Conservation (phyloP, 1,140 invertebrate species). For the Trypoxylus dichotomus region DNA sequence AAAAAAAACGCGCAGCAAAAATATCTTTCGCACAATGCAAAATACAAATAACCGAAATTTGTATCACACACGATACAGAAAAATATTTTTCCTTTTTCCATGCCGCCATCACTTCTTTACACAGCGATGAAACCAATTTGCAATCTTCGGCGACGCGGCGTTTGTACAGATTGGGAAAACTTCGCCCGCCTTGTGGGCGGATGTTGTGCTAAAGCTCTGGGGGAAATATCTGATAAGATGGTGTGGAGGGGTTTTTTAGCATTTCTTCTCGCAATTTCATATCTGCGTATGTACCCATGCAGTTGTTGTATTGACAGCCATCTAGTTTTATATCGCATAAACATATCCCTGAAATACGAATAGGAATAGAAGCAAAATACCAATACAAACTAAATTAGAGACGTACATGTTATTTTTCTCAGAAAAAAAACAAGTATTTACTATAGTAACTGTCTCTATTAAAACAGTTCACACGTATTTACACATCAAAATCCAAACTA, state of each 20-base stretch:
- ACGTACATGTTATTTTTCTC: too few relatives aligned
- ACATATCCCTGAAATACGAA: neutral
- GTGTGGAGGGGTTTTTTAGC: neutral
- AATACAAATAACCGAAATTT: constrained; percentile 4
- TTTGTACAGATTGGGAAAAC: constrained; percentile 13
- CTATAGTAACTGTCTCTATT: too few relatives aligned
- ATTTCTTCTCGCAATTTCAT: constrained; percentile 9
- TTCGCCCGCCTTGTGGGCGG: neutral
- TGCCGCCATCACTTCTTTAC: neutral
- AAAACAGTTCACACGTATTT: too few relatives aligned
- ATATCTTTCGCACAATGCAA: neutral
- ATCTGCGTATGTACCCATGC: neutral
- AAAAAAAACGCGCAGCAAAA: neutral
- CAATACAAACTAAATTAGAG: too few relatives aligned
- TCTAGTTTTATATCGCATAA: neutral
- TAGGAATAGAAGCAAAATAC: neutral
- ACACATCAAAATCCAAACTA: too few relatives aligned
- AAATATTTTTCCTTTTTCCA: neutral
- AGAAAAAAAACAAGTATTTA: too few relatives aligned
- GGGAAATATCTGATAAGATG: constrained; percentile 14
- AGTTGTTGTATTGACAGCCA: constrained; percentile 2
- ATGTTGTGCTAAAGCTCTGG: neutral
- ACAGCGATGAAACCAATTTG: constrained; percentile 16
- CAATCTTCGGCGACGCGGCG: neutral
- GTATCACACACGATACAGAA: neutral